Base-by-base conservation (phyloP, 2,113 vertebrate genomes). In the Prochilodus magdalenae region DNA sequence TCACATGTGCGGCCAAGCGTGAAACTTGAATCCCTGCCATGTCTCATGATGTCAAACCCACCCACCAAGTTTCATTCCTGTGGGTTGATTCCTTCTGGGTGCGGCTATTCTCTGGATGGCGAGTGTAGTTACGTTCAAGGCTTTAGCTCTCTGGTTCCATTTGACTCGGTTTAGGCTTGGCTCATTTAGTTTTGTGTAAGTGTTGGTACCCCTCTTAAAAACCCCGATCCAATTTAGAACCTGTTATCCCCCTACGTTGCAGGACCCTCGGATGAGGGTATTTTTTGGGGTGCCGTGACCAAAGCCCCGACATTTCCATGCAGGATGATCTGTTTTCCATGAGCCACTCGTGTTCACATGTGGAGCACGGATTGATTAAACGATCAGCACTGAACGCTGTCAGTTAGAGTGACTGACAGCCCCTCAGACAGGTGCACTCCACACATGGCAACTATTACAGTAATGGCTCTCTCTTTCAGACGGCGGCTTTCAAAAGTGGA, bases 401-500 rank as follows among this genome's bases (percentile, higher is more conserved):
- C 40, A 44, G 40, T 44, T 44, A 44, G 40, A 14, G 49, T 51
- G 49, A 51, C 49, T 51, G 49, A 51, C 49, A 51, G 49, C 49
- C 8, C 49, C 3, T 14, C 13, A 51, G 16, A 2, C 49, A 16
- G 14, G 16, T 63, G 60, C n/a, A 27, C 26, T 63, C 12, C 15
- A 4, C 1, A 4, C 60, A 63, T 27, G 0, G 27, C 4, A 16
- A n/a, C 26, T 24, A 7, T 30, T 65, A 30, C 27, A 30, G 16
- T 30, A 15, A 33, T 36, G 20, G 65, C 22, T 10, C 16, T n/a
- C 66, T n/a, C 40, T 70, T 24, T 13, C 33, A n/a, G 36, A 44
- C 22, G 24, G 66, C 10, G n/a, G 33, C n/a, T 44, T 44, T 69
- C 30, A 69, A 70, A 66, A 70, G 33, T 70, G 66, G 66, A 36